Base-by-base conservation (phyloP, 2,113 vertebrate species). In the Mystacornis crossleyi region DNA sequence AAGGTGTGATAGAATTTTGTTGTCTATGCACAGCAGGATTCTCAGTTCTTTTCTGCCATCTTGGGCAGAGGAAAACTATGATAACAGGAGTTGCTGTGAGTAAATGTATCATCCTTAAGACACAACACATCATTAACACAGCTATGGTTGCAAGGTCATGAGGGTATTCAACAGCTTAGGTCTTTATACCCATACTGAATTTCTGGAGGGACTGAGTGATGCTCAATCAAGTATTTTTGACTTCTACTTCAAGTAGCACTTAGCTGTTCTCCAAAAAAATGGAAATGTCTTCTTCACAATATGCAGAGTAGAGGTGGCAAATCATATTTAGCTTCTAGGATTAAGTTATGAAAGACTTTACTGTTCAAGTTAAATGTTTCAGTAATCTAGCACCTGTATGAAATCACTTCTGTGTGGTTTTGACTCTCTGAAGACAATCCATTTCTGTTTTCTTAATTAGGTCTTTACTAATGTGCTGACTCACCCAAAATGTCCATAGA, bases 401-500 rank as follows among this genome's bases (percentile, higher is more conserved):
- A 85, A 91, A 50, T 21, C 8, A 7, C 67, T 73, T 62, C 10
- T 31, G 1, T 86, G 23, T 66, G 18, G 4, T 55, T 96, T 90
- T 92, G 18, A 42, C 36, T 80, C 29, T 75, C 47, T 53, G 90
- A 47, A 74, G n/a, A 80, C n/a, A 74, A 91, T 50, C 14, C 2
- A 18, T 95, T 70, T 97, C 36, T 97, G 43, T 91, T 97, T 85
- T 94, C 93, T 98, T 90, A 91, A 93, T 89, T 94, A 98, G 98
- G 96, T 94, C 57, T 93, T 97, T 90, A 62, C 90, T 93, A 75
- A 80, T 78, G 66, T 92, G 88, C 92, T 92, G 93, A 94, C 84
- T 86, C 53, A 87, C 87, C 78, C 98, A 99, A 98, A 98, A 99
- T 99, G 99, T 95, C 95, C 97, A 98, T 95, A 96, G 98, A 97